Percentiles rank a stretch among this genome's conserved stretches.
These are phyloP conservation scores for Tenthredo mesomela DNA, from an alignment of 2,888 invertebrate species.

Conservation along the genomic window DNA sequence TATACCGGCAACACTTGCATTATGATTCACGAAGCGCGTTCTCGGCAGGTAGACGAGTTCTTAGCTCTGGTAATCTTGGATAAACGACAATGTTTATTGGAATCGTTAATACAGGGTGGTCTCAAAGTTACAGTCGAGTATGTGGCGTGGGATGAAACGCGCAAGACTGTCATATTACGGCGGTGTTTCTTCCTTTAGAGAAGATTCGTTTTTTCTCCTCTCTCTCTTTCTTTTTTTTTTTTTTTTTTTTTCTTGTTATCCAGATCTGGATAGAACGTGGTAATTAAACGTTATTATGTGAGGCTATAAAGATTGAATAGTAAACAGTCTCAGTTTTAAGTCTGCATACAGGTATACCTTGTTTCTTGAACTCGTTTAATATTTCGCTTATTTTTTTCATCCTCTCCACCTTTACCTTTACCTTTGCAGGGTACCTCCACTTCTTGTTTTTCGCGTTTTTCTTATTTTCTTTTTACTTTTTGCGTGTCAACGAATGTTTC, in stretches of 20 bases:
- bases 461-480: not conserved
- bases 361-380: slow-evolving; percentile 5
- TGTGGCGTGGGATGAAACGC: slow-evolving; percentile 12
- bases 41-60: slow-evolving; percentile 4
- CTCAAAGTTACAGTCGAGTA: slow-evolving; percentile 6
- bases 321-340: slow-evolving; percentile 13
- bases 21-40: slow-evolving; percentile 26
- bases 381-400: not conserved
- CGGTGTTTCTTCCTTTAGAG: slow-evolving; percentile 8
- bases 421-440: not conserved
- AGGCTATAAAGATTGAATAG: slow-evolving; percentile 25
- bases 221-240: not conserved
- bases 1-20: not conserved
- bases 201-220: not conserved
- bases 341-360: not conserved
- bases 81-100: slow-evolving; percentile 38
- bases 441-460: not conserved
- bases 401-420: not conserved
- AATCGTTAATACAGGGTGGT: slow-evolving; percentile 44
- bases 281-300: slow-evolving; percentile 22
- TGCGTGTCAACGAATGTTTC: slow-evolving; percentile 24
- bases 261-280: not conserved
- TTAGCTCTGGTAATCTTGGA: slow-evolving; percentile 26
- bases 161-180: not conserved
- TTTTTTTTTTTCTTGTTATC: not conserved